Base-by-base conservation (phyloP, 2,797 vertebrate genomes). In the Harpagifer antarcticus region DNA sequence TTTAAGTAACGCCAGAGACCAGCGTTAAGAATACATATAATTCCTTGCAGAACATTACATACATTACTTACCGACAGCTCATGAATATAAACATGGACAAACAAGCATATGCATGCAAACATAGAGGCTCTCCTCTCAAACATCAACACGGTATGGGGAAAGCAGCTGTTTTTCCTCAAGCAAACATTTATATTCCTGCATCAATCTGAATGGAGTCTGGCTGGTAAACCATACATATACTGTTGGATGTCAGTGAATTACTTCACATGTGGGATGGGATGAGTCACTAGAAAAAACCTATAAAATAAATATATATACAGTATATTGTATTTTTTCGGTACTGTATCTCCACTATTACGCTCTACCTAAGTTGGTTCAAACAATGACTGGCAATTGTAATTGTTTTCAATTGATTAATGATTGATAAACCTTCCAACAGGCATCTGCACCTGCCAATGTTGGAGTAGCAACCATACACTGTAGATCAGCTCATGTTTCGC, bases 21-120 rank as follows among this genome's bases (percentile, higher is more conserved):
- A 27, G 16, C 14, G 13, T 48, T 62, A 63, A 68, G 13, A 53
- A 50, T 7, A 7, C 40, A 52, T 15, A 43, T 9, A 47, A 13
- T 64, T 72, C n/a, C 44, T 43, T 52, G 31, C 44, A 65, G 50
- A 57, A 20, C 54, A 60, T 43, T 44, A 52, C 37, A 78, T 71
- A 64, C 55, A 78, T 87, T 76, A 73, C 53, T 75, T 58, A 70
- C 45, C 4, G n/a, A 61, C 67, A 54, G 60, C 72, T 74, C 47
- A 72, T 60, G 33, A 72, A 72, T 68, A 70, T 54, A 82, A 75
- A 81, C 61, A 72, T 42, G 72, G 71, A 79, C 65, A 78, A 71
- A 74, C 62, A 49, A 47, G 17, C 17, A 54, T 63, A 37, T 59
- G 50, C 17, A 55, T 64, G 47, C 20, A 74, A 50, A 64, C 64